A percentile compares a stretch with the other conserved stretches of the same genome.
phyloP scores from a whole-genome alignment of 2,113 vertebrate species.

The Lophochroa leadbeateri region DNA sequence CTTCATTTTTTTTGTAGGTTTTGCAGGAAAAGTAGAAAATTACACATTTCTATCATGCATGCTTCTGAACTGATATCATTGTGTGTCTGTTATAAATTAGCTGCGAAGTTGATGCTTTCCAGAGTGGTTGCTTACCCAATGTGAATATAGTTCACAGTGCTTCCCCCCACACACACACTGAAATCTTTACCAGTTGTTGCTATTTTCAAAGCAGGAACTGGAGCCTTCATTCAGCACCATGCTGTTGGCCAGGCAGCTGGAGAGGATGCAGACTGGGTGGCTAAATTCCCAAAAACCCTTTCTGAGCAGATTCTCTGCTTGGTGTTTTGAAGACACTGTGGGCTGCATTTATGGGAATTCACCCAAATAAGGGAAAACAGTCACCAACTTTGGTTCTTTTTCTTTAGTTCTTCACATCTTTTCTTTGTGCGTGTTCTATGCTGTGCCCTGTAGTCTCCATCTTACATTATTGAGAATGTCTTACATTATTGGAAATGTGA shows the following conservation, averaged over 20 bases:
- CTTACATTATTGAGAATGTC: neutral
- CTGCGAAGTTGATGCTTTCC: neutral
- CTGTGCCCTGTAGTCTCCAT: neutral
- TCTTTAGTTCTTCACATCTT: neutral
- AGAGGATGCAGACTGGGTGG: neutral
- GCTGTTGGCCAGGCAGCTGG: neutral
- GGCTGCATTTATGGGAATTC: neutral
- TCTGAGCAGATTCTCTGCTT: neutral
- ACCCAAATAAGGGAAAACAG: neutral
- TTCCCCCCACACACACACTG: neutral
- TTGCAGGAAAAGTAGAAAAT: neutral
- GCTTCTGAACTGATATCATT: neutral
- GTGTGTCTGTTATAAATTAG: neutral
- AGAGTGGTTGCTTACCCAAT: neutral
- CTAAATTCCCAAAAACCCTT: neutral
- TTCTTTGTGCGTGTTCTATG: rapidly evolving
- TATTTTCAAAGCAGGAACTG: neutral
- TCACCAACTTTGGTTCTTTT: neutral
- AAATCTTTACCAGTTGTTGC: neutral
- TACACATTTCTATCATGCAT: rapidly evolving
- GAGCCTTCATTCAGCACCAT: neutral
- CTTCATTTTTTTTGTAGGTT: neutral
- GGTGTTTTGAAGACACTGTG: neutral
- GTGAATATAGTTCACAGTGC: neutral
- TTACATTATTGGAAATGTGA: neutral